Evolutionary conservation across 2,797 vertebrate genomes (phyloP), one percentile per base, ranked within the genome.

Genomic region (Eulemur albifrons): DNA sequence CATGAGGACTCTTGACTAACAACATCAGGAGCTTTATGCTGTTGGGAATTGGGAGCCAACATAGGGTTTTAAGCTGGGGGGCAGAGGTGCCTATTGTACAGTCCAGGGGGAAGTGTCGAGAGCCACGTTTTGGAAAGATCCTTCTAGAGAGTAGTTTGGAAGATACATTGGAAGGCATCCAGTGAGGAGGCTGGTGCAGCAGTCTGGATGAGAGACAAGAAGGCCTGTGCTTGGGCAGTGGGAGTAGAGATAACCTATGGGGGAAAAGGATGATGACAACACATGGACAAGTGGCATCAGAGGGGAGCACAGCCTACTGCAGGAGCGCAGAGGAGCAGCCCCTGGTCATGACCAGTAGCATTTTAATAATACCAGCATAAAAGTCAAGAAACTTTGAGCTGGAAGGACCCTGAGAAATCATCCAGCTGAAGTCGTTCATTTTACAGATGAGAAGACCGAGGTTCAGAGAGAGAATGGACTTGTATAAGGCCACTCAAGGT

Each of bases 401-500:
- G 50, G n/a, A 95, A 65, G 14, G 40, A 8, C 32, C 20, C 65
- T 81, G 77, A 88, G 52, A 85, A 90, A 59, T 67, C 40, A 65
- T 59, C 30, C 70, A 81, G 38, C 48, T 72, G n/a, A 85, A 88
- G 20, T 32, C 80, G 4, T 92, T 97, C 70, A 82, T 63, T 94
- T 97, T n/a, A 54, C 43, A 88, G 79, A 38, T 93, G 92, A 82
- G 81, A 85, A 94, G 43, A 88, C 40, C 59, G 38, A 85, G 75
- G 48, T 45, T 73, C 48, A 81, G 86, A 93, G 40, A 70, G 67
- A 93, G 72, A 94, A 88, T 83, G 80, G 50, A 52, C 38, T 96
- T 83, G 25, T 54, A 20, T 88, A 67, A 79, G 54, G 45, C 69
- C 20, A 30, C 52, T 67, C 23, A 7, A 43, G 4, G 3, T 88